Percentiles rank a stretch among this genome's conserved stretches.
phyloP scores from a whole-genome alignment of 2,888 invertebrate genomes.

The Ophioninae sp. region DNA sequence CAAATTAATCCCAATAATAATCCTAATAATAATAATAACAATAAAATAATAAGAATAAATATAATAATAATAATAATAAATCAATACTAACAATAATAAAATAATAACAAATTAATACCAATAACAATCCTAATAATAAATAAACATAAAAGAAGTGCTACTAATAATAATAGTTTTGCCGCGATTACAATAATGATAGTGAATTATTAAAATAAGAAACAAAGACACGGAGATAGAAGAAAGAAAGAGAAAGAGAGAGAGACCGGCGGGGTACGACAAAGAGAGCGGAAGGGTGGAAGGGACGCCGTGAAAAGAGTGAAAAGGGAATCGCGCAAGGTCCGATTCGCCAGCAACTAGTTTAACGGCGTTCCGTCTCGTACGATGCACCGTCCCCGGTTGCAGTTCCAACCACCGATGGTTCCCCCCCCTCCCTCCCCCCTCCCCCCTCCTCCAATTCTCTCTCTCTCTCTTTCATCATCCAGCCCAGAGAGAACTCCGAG shows the following conservation, averaged over 20 bases:
- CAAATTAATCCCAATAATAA: no score
- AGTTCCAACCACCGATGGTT: slow-evolving; percentile 8
- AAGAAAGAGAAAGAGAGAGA: slow-evolving; percentile 13
- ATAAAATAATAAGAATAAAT: no score
- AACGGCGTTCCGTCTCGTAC: slow-evolving; percentile 64
- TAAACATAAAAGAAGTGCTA: no score
- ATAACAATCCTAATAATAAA: no score
- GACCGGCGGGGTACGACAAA: slow-evolving; percentile 17
- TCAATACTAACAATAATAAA: no score
- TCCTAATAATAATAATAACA: no score
- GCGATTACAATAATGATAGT: no score
- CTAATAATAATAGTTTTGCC: no score
- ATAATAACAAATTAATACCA: no score
- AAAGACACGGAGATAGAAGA: no score
- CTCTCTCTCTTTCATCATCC: slow-evolving; percentile 20
- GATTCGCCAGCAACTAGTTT: slow-evolving; percentile 62
- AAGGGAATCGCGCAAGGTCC: slow-evolving; percentile 59
- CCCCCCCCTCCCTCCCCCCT: background rate
- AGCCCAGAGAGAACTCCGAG: slow-evolving; percentile 28
- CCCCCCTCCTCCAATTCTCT: background rate
- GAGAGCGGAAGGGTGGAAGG: slow-evolving; percentile 16
- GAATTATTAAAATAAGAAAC: no score
- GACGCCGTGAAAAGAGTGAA: slow-evolving; percentile 18
- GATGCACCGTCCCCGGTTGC: slow-evolving; percentile 57
- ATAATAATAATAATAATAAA: no score